Percentiles rank a stretch among this genome's conserved stretches.
Conservation (phyloP, 2,113 vertebrate species). For the Nothocercus nigrocapillus region DNA sequence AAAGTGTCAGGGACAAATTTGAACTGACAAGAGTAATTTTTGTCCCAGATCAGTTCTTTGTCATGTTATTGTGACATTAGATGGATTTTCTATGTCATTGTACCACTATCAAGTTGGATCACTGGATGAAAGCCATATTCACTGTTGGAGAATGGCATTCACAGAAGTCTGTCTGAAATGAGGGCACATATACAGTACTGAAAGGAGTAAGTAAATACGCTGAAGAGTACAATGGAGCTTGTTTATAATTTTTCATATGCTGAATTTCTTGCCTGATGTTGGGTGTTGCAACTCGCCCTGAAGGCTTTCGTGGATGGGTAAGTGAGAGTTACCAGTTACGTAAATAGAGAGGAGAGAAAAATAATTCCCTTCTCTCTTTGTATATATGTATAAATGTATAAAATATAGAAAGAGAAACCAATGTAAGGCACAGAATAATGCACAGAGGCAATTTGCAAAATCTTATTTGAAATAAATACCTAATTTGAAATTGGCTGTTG, state of each 20-base stretch:
- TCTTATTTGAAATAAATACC: background rate
- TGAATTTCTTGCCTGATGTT: background rate
- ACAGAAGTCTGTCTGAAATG: background rate
- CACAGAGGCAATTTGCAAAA: background rate
- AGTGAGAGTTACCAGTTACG: background rate
- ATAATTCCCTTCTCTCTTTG: background rate
- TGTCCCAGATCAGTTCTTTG: conserved; percentile 2
- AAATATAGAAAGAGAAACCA: background rate
- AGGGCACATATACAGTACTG: background rate
- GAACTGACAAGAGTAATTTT: conserved; percentile 22
- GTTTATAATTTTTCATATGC: background rate
- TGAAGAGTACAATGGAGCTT: background rate
- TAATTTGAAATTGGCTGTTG: background rate
- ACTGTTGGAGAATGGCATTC: background rate
- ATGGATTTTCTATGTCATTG: conserved; percentile 2
- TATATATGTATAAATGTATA: background rate
- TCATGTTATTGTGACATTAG: background rate
- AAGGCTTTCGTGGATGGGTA: background rate
- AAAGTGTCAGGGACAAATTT: conserved; percentile 10
- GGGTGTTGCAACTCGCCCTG: background rate
- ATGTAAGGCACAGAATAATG: background rate
- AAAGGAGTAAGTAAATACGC: background rate
- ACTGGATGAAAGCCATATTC: background rate
- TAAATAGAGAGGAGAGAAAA: no score
- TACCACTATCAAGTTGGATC: background rate